phyloP scores from a whole-genome alignment of 2,888 invertebrate species.

The Melipona beecheii region DNA sequence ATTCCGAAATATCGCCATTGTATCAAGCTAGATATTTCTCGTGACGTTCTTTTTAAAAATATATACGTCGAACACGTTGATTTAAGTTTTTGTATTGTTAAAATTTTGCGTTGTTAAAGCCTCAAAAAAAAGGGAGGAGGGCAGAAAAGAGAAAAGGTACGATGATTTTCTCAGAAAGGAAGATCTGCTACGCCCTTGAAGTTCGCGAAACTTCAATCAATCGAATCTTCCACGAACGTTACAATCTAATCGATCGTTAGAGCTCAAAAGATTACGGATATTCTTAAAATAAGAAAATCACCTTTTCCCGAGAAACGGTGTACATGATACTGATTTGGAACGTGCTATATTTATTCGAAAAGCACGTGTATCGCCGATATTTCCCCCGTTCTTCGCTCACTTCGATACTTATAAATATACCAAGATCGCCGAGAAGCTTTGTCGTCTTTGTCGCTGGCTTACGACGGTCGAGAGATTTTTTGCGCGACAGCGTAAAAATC shows the following conservation, averaged over 20 bases:
- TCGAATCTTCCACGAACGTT: neutral
- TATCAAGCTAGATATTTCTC: no score
- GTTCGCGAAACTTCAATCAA: neutral
- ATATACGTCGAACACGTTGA: no score
- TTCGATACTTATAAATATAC: constrained; percentile 51
- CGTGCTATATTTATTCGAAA: constrained; percentile 52
- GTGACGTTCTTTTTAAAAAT: no score
- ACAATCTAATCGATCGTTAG: neutral
- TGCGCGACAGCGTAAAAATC: neutral
- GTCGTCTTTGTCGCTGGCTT: constrained; percentile 13
- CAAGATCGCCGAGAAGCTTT: neutral
- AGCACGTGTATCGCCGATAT: constrained; percentile 38
- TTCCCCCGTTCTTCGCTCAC: constrained; percentile 22
- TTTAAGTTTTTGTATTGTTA: no score
- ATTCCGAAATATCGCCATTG: no score
- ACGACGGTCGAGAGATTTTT: neutral
- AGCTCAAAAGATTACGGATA: neutral
- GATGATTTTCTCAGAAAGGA: neutral
- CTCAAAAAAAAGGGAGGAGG: no score
- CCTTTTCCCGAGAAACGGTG: constrained; percentile 8
- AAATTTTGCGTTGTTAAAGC: no score
- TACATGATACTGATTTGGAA: constrained; percentile 50
- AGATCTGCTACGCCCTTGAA: neutral
- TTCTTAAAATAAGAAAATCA: neutral
- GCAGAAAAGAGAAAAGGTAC: neutral